Conservation (phyloP, 2,797 vertebrate genomes). For the Synaphobranchus kaupii region DNA sequence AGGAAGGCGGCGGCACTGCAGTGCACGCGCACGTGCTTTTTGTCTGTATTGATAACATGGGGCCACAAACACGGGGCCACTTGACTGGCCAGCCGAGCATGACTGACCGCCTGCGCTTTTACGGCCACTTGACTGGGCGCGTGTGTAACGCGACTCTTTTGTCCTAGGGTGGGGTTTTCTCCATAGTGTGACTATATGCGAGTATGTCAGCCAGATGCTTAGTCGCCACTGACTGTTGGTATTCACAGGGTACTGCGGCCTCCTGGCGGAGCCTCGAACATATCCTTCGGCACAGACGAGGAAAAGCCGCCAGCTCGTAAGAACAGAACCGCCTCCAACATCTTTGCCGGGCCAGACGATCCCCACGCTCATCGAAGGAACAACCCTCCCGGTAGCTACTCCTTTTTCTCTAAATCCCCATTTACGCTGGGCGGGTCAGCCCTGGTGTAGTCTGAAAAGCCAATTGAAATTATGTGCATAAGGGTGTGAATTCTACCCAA, state of each 20-base stretch:
- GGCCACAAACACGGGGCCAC: not conserved
- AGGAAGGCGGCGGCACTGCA: slow-evolving; percentile 36
- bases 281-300: slow-evolving; percentile 85
- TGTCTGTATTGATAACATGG: slow-evolving; percentile 54
- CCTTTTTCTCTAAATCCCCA: not conserved
- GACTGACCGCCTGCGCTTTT: slow-evolving; percentile 32
- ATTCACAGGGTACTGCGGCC: slow-evolving; percentile 85
- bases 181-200: not conserved
- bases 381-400: slow-evolving; percentile 55
- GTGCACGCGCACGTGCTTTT: slow-evolving; percentile 42
- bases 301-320: slow-evolving; percentile 80
- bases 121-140: slow-evolving; percentile 8
- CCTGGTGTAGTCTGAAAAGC: slow-evolving; percentile 3
- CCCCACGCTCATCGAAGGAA: slow-evolving; percentile 76
- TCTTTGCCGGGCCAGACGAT: slow-evolving; percentile 88
- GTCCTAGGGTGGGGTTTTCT: not conserved
- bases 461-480: not conserved
- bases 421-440: not conserved
- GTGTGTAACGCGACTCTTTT: slow-evolving; percentile 35
- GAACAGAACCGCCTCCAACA: slow-evolving; percentile 93
- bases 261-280: slow-evolving; percentile 90
- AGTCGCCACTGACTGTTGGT: slow-evolving; percentile 9
- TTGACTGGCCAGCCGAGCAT: not conserved
- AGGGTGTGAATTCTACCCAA: not conserved
- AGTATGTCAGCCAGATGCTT: slow-evolving; percentile 14